Evolutionary conservation across 1,140 invertebrate genomes (phyloP), one percentile per base, ranked within the genome.

Genomic region (Penaeus japonicus): DNA sequence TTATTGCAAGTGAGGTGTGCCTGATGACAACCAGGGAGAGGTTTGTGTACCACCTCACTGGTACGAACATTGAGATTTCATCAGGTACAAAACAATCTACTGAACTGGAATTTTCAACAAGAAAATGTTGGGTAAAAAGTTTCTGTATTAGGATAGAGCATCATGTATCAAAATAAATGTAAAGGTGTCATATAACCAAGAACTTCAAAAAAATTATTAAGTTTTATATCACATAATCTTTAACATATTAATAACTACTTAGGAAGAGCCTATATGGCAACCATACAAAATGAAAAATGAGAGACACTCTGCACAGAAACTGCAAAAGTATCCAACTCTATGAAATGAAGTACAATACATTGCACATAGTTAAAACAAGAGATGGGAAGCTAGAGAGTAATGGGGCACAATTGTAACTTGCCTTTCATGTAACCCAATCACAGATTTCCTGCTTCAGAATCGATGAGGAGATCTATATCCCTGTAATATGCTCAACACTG

Each of bases 221-320:
- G 87, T 84, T 73, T 59, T 77, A 88, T 88, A 88, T 88, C 87
- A 88, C 87, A 87, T 85, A 87, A 83, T 88, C 70, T 83, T 88
- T 65, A 88, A 88, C 87, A 88, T 83, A 84, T 70, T 81, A 59
- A 57, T 88, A 83, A 47, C 39, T 83, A 55, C 57, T 73, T 82
- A 83, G 81, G 73, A 75, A 88, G 73, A 59, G 87, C 87, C 87
- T 88, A 78, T 84, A 84, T 77, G 87, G 87, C 87, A 88, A 88
- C 87, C 32, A 78, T 83, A 88, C n/a, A 88, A 83, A 88, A 83
- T 82, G 53, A 88, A 77, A 39, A 86, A 83, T 57, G 53, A 57
- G 81, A 83, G 87, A 88, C 24, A 83, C 32, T 75, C 47, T 84
- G 80, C 54, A 77, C 70, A 79, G 78, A 65, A 39, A 32, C 81